phyloP scores from a whole-genome alignment of 2,797 vertebrate species.

The Staurois parvus region DNA sequence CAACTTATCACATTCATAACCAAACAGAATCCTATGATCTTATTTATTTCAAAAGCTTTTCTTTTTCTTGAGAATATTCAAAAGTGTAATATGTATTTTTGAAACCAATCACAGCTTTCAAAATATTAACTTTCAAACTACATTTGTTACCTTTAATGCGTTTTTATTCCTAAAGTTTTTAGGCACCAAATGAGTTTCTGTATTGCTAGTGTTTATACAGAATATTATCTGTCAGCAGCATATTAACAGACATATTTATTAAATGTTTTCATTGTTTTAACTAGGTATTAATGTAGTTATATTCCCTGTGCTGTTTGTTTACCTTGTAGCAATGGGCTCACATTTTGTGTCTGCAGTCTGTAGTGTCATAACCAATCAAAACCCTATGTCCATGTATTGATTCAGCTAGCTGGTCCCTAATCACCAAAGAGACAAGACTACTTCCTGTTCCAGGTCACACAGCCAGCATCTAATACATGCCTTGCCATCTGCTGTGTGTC shows the following conservation, averaged over 20 bases:
- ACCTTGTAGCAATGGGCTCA: too few species aligned
- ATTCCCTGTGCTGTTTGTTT: too few species aligned
- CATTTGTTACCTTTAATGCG: neutral
- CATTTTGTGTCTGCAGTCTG: too few species aligned
- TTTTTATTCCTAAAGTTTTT: neutral
- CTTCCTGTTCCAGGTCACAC: too few species aligned
- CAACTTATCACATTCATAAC: slow-evolving; percentile 30
- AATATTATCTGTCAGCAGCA: neutral
- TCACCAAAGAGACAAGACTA: too few species aligned
- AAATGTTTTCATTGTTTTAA: neutral
- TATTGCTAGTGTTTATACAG: neutral
- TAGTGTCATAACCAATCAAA: too few species aligned
- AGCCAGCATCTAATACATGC: too few species aligned
- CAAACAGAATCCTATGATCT: slow-evolving; percentile 21
- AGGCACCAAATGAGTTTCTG: neutral
- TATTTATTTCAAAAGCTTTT: slow-evolving; percentile 24
- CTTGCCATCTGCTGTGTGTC: too few species aligned
- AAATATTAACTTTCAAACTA: slow-evolving; percentile 6
- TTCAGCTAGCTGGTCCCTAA: too few species aligned
- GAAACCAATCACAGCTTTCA: neutral
- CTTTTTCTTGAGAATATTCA: neutral
- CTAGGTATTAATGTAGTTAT: too few species aligned
- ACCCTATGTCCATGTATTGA: too few species aligned
- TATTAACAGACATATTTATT: neutral
- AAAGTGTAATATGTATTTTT: slow-evolving; percentile 20